Conservation (phyloP, 2,888 invertebrate species). For the Caenorhabditis sulstoni region DNA sequence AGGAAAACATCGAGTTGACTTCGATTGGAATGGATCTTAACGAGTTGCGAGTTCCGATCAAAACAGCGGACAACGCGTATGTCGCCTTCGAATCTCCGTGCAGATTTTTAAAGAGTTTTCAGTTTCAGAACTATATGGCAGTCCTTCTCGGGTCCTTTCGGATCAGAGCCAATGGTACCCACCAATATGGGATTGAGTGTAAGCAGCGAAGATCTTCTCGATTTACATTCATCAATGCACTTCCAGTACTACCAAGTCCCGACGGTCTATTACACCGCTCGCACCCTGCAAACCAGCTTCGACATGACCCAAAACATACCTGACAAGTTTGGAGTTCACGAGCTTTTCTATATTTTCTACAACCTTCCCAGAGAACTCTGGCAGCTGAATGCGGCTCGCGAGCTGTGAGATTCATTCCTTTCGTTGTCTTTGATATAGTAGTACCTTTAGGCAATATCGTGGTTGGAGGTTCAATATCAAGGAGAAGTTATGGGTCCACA, state of each 20-base stretch:
- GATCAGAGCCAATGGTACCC: constrained; percentile 20
- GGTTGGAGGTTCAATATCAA: constrained; percentile 49
- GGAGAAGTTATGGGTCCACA: constrained; percentile 48
- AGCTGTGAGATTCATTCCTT: constrained; percentile 47
- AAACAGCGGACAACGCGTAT: constrained; percentile 17
- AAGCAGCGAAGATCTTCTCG: background rate
- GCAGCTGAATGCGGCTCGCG: constrained; percentile 56
- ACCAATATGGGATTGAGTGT: constrained; percentile 30
- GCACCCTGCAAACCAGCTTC: constrained; percentile 24
- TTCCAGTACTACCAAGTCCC: constrained; percentile 44
- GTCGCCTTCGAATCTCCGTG: background rate
- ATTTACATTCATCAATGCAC: background rate
- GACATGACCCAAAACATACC: constrained; percentile 47
- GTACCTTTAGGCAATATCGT: constrained; percentile 38
- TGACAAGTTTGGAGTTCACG: constrained; percentile 43
- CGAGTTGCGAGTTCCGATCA: constrained; percentile 39
- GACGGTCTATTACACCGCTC: constrained; percentile 47
- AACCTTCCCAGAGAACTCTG: constrained; percentile 52
- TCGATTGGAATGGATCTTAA: constrained; percentile 41
- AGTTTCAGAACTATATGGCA: constrained; percentile 34
- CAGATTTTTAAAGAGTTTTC: background rate
- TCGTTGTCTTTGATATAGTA: background rate
- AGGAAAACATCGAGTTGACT: constrained; percentile 18
- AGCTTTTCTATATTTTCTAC: constrained; percentile 58
- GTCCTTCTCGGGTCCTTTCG: constrained; percentile 50